These are phyloP conservation scores for Danio aesculapii DNA, from an alignment of 2,797 vertebrate species.

Conservation along the genomic window DNA sequence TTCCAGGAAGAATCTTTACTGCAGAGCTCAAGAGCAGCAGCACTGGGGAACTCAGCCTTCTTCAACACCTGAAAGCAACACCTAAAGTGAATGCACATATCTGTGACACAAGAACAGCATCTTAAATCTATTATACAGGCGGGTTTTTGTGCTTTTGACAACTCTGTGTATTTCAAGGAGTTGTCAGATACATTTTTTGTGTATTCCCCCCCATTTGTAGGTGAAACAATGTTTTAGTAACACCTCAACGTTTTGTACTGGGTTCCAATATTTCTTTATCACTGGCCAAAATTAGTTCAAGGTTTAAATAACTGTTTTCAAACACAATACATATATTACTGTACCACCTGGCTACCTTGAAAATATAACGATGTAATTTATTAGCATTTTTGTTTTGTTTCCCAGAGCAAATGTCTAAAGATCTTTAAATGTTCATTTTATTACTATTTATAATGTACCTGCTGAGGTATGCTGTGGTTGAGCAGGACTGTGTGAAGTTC, in stretches of 20 bases:
- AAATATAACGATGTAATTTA: no score
- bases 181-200: not conserved
- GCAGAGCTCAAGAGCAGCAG: constrained; percentile 84
- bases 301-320: no score
- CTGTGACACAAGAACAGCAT: not conserved
- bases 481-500: constrained; percentile 89
- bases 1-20: constrained; percentile 84
- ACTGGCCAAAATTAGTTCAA: no score
- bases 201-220: not conserved
- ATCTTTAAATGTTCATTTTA: no score
- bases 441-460: constrained; percentile 75
- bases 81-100: not conserved
- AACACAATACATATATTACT: no score
- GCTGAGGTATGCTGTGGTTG: constrained; percentile 88
- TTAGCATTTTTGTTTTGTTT: no score
- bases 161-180: not conserved
- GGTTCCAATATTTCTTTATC: no score
- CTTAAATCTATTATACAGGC: not conserved
- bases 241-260: no score
- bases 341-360: no score
- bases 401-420: no score
- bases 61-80: constrained; percentile 85
- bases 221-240: no score
- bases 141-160: not conserved
- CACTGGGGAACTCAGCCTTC: constrained; percentile 89